phyloP scores from a whole-genome alignment of 2,797 vertebrate species.

The Peromyscus melanophrys region DNA sequence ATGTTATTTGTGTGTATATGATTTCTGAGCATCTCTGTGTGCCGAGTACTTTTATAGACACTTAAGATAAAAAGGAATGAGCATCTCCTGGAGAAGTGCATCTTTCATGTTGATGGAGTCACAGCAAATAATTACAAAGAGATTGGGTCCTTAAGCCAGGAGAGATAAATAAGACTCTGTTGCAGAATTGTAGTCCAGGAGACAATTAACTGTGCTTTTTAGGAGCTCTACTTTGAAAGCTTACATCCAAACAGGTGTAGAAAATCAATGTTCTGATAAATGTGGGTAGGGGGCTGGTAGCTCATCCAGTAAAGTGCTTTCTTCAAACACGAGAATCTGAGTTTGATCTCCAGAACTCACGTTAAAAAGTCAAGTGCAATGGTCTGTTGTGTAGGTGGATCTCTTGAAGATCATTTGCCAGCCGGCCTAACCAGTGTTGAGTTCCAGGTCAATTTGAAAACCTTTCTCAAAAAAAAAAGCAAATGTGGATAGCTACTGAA shows the following conservation, averaged over 20 bases:
- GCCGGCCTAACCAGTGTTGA: not conserved
- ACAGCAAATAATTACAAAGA: slow-evolving; percentile 43
- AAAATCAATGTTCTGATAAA: not conserved
- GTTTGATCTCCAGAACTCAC: not conserved
- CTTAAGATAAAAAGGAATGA: slow-evolving; percentile 14
- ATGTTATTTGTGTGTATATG: not conserved
- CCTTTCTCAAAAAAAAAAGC: not conserved
- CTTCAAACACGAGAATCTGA: not conserved
- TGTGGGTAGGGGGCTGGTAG: too few species aligned
- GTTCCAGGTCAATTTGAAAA: not conserved
- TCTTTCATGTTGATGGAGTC: slow-evolving; percentile 13
- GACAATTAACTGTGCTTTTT: not conserved
- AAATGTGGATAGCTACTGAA: not conserved
- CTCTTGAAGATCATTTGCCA: not conserved
- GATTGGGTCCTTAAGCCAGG: not conserved
- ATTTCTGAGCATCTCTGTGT: not conserved
- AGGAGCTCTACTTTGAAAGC: not conserved
- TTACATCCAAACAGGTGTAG: not conserved
- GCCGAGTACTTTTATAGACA: not conserved
- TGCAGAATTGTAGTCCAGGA: not conserved
- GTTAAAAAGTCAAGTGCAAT: not conserved
- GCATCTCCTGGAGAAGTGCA: not conserved
- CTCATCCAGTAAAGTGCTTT: not conserved
- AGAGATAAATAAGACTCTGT: not conserved
- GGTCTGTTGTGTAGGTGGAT: too few species aligned